Evolutionary conservation across 2,888 invertebrate genomes (phyloP), one percentile per base, ranked within the genome.

Genomic region (Hyposoter didymator): DNA sequence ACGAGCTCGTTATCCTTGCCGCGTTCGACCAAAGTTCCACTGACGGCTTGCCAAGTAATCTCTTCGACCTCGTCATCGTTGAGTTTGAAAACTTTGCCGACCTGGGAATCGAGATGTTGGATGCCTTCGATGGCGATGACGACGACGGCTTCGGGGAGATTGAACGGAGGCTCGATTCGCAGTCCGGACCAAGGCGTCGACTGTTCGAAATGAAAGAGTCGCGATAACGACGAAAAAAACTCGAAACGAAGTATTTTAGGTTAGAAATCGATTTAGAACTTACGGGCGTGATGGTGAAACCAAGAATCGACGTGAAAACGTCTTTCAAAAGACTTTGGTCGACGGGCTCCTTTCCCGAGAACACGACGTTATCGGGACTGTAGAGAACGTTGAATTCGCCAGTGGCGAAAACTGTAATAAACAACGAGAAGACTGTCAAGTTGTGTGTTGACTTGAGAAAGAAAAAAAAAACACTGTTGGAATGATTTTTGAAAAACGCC

Each of bases 211-310:
- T 5, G 78, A 28, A 75, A 74, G 78, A 4, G 14, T 14, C 12
- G 28, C 6, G 59, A 59, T 28, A 59, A 14, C 6, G 28, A 59
- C 35, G 28, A 3, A 32, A 78, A n/a, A 69, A 22, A 47, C 4
- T 28, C 1, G 6, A 1, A 59, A 6, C 1, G 14, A 22, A 32
- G 28, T 14, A 62, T 52, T 7, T 66, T 32, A 17, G 2, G 2
- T 0, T 3, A 19, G 10, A 43, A 49, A 55, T 49, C 35, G 32
- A 45, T 0, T 14, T 28, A 19, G 6, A 6, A 70, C 89, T 84
- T 94, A 96, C 96, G 94, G 96, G 96, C 92, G 96, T 96, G n/a
- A 96, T 96, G 14, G 97, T 96, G 88, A 96, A 95, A 70, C 97
- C 97, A 86, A 97, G 94, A 74, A 96, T 94, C 81, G 96, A 96